Evolutionary conservation across 2,888 invertebrate genomes (phyloP), one percentile per base, ranked within the genome.

Genomic region (Erynnis tages): DNA sequence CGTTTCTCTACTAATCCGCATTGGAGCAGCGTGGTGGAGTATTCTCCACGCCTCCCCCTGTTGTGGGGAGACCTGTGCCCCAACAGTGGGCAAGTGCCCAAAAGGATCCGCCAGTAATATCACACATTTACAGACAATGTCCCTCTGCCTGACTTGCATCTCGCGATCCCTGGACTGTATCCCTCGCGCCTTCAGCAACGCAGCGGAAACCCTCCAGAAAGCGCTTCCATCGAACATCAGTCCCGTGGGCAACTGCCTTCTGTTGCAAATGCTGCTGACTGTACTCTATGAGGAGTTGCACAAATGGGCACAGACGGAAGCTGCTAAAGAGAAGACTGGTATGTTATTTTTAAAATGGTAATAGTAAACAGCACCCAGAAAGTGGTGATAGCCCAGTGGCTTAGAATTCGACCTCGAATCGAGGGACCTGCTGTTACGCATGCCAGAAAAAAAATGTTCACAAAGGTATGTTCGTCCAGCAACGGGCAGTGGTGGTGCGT

Each of bases 181-280:
- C 6, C 93, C 95, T 0, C 89, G 91, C 1, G 81, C 81, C 1
- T 78, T 92, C n/a, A 74, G 81, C 0, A 91, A 92, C 56, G 86
- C 94, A 0, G 89, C 93, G 0, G 68, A 86, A 0, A 76, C 93
- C 0, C 73, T 96, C 54, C 93, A 95, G 69, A 92, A 93, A 37
- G 90, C 92, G 2, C 78, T 96, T 10, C 95, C 96, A 0, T 91
- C 93, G 0, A 92, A 93, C 56, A 91, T 93, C 5, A 91, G 87
- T 37, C 95, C 96, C 0, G 90, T 95, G 0, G 93, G 93, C 2
- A 92, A 92, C 6, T 95, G 94, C 0, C 92, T 94, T 4, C 70
- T 95, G 8, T 77, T 96, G 29, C 96, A 96, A 75, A 88, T 94
- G 65, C 75, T 95, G 41, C 86, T 94, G 44, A 92, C 93, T 0